These are phyloP conservation scores for Bilobella aurantiaca DNA, from an alignment of 1,140 invertebrate genomes.

Conservation along the genomic window DNA sequence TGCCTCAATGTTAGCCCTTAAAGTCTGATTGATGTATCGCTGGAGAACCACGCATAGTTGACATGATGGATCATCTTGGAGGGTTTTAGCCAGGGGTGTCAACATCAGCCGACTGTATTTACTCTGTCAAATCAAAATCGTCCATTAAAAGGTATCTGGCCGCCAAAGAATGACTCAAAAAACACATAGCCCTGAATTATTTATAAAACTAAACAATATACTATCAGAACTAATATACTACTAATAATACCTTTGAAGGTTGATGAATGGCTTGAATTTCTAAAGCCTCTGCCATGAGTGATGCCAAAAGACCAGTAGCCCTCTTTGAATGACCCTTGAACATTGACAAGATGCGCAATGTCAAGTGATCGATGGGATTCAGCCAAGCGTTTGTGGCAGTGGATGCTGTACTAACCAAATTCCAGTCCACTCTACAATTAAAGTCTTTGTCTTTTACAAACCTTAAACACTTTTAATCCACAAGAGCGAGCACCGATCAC, in stretches of 20 bases:
- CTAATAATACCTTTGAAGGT: constrained; percentile 67
- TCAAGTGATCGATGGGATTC: constrained; percentile 82
- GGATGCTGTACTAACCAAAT: constrained; percentile 85
- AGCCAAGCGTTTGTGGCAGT: constrained; percentile 95
- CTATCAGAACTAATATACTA: too few relatives aligned
- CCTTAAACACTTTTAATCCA: too few relatives aligned
- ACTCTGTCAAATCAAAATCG: too few relatives aligned
- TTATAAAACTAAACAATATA: too few relatives aligned
- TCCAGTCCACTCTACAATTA: constrained; percentile 73
- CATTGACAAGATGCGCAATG: constrained; percentile 68
- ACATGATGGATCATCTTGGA: constrained; percentile 91
- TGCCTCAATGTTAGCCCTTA: constrained; percentile 62
- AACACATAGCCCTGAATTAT: too few relatives aligned
- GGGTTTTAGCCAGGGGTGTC: constrained; percentile 75
- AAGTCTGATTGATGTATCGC: constrained; percentile 67
- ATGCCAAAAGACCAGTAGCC: constrained; percentile 77
- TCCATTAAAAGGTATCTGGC: too few relatives aligned
- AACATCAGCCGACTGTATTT: constrained; percentile 79
- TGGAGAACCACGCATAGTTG: constrained; percentile 81
- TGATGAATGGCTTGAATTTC: constrained; percentile 73
- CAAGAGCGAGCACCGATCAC: too few relatives aligned
- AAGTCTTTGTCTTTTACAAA: too few relatives aligned
- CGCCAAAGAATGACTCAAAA: too few relatives aligned
- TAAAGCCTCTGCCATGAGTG: constrained; percentile 86
- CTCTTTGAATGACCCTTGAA: constrained; percentile 61